Evolutionary conservation across 2,113 vertebrate species (phyloP), one percentile per base, ranked within the genome.

Genomic region (Tiliqua scincoides): DNA sequence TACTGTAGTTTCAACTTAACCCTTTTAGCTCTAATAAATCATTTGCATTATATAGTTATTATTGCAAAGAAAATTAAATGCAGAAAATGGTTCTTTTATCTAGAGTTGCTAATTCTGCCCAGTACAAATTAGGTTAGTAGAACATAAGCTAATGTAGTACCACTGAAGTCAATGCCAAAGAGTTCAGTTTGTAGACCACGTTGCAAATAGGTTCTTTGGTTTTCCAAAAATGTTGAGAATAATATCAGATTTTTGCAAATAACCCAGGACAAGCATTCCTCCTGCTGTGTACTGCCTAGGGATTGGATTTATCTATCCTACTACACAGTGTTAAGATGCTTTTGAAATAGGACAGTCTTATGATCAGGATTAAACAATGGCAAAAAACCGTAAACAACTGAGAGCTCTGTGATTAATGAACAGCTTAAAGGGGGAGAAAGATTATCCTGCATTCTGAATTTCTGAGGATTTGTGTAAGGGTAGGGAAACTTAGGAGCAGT

Each of bases 401-500:
- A 83, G 43, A n/a, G 52, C 6, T 48, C 8, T 65, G 27, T 71
- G 68, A 78, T 81, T 84, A 84, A 83, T 79, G 63, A 73, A 57
- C 87, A 76, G 61, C 75, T 54, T 85, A 32, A 27, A 87, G 27
- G 85, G 30, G 48, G n/a, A 87, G 25, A 86, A 3, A 81, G 20
- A 3, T 43, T 73, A 76, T 54, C 74, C 48, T 54, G 17, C 35
- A 85, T 94, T 86, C 63, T 86, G 0, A 71, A n/a, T 70, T 54
- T 84, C 71, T 59, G 11, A 52, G 52, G 9, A n/a, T 85, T 14
- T 85, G 32, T 86, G 15, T 78, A 67, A 27, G 8, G 20, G 21
- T 48, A 85, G 35, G 61, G 71, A 93, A 83, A 81, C 61, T 74
- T 80, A 76, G 70, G 10, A 83, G 79, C 68, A 92, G 86, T 23